Conservation (phyloP, 2,797 vertebrate species). For the Furcifer pardalis region DNA sequence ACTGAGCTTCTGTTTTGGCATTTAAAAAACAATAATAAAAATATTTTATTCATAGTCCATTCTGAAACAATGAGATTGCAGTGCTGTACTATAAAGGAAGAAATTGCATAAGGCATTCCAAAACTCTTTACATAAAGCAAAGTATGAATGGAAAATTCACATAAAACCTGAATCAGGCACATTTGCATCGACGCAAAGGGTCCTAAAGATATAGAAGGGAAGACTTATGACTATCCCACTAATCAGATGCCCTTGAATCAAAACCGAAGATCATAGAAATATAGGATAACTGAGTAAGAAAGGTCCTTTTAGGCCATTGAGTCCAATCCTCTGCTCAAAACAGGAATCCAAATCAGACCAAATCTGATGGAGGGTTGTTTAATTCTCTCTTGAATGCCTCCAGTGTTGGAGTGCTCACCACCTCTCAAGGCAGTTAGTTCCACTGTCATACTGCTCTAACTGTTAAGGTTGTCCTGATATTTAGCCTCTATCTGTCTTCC, state of each 20-base stretch:
- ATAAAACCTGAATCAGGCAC: conserved; percentile 14
- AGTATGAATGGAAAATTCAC: background rate
- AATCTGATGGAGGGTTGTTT: no score
- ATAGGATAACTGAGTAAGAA: no score
- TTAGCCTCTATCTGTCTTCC: no score
- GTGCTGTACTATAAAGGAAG: background rate
- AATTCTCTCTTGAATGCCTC: no score
- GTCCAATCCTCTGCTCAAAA: no score
- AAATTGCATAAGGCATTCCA: background rate
- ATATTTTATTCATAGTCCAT: background rate
- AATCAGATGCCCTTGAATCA: conserved; percentile 18
- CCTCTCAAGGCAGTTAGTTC: no score
- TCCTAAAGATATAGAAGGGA: background rate
- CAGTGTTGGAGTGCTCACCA: no score
- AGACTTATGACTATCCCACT: background rate
- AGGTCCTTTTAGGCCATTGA: no score
- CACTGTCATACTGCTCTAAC: no score
- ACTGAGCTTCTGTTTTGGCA: fast-evolving
- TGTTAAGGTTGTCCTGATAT: no score
- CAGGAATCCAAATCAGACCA: no score
- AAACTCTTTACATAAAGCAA: conserved; percentile 9
- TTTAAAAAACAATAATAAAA: background rate
- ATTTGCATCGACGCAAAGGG: background rate
- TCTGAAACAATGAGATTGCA: background rate
- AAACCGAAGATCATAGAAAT: no score